phyloP scores from a whole-genome alignment of 2,113 vertebrate species.

The Emberiza fucata region DNA sequence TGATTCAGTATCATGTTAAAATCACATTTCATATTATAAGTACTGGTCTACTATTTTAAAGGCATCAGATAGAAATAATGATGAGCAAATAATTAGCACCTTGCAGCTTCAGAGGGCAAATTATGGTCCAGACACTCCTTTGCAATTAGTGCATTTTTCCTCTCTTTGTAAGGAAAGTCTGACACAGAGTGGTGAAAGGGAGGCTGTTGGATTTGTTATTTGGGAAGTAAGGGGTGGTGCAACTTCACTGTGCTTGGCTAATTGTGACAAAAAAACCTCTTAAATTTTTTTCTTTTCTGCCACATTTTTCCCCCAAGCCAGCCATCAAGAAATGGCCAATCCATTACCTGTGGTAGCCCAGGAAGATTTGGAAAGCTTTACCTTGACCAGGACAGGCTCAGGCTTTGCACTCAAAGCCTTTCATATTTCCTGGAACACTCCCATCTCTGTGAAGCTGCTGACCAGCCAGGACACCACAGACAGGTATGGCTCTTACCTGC shows the following conservation, averaged over 20 bases:
- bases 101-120: background rate
- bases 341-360: constrained; percentile 28
- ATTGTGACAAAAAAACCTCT: background rate
- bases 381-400: background rate
- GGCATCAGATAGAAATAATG: background rate
- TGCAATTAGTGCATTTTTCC: background rate
- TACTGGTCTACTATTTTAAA: background rate
- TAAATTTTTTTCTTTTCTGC: background rate
- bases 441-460: constrained; percentile 53
- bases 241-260: background rate
- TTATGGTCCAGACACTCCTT: background rate
- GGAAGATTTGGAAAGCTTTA: constrained; percentile 47
- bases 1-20: background rate
- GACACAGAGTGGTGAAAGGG: background rate
- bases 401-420: constrained; percentile 60
- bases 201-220: background rate
- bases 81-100: background rate
- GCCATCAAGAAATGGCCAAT: constrained; percentile 33
- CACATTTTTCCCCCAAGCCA: background rate
- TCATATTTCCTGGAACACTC: background rate
- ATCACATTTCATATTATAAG: background rate
- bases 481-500: background rate
- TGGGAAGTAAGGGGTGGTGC: background rate
- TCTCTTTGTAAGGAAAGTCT: background rate
- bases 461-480: background rate